phyloP scores from a whole-genome alignment of 2,113 vertebrate species.

The Entelurus aequoreus region DNA sequence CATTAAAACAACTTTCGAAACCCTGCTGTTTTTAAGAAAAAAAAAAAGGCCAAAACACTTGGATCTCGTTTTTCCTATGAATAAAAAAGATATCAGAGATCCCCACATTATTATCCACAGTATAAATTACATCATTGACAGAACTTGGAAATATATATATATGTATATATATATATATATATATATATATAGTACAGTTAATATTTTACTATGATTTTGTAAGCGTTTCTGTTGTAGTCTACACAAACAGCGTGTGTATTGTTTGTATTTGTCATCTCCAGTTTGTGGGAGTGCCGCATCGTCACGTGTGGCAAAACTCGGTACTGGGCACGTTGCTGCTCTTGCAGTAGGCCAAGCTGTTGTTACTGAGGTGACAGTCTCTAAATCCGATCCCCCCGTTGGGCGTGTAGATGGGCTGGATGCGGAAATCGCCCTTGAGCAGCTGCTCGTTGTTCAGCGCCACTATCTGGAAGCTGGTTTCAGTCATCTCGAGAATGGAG shows the following conservation, averaged over 20 bases:
- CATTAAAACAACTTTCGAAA: constrained; percentile 83
- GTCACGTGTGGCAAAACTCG: constrained; percentile 97
- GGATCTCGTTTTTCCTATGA: constrained; percentile 73
- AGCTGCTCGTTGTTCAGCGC: constrained; percentile 99
- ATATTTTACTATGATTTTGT: constrained; percentile 65
- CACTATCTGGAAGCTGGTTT: constrained; percentile 99
- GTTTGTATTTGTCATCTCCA: constrained; percentile 19
- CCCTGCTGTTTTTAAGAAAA: constrained; percentile 95
- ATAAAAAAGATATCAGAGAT: constrained; percentile 98
- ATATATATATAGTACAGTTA: constrained; percentile 73
- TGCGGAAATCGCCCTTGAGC: constrained; percentile 98
- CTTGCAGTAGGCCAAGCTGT: constrained; percentile 91
- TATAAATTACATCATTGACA: constrained; percentile 90
- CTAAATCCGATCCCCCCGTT: constrained; percentile 95
- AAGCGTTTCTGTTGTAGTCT: constrained; percentile 49
- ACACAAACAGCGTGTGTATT: constrained; percentile 60
- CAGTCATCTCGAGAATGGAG: constrained; percentile 99
- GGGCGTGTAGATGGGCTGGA: constrained; percentile 97
- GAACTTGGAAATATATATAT: constrained; percentile 78
- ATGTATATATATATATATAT: constrained; percentile 68
- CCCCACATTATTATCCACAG: constrained; percentile 96
- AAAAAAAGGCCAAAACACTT: constrained; percentile 66
- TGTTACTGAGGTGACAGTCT: constrained; percentile 96
- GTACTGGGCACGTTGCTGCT: constrained; percentile 94
- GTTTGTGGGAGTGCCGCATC: constrained; percentile 35